phyloP scores from a whole-genome alignment of 2,888 invertebrate species.

The Chaitophorus viminalis region DNA sequence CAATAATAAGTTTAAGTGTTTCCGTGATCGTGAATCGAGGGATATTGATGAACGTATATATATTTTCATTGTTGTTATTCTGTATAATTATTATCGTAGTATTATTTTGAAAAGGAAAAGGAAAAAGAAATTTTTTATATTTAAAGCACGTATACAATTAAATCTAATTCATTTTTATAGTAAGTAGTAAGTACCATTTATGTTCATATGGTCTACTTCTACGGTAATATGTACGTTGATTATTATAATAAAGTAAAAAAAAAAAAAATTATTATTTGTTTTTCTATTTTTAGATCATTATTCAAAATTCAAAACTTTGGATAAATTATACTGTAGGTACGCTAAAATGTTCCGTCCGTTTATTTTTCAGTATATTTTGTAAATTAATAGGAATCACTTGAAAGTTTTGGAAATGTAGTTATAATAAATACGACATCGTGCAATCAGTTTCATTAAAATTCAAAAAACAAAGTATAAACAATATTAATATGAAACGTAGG shows the following conservation, averaged over 20 bases:
- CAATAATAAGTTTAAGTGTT: too few relatives aligned
- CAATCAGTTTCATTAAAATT: neutral
- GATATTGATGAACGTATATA: too few relatives aligned
- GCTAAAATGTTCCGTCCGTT: neutral
- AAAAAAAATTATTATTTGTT: neutral
- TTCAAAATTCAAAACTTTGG: neutral
- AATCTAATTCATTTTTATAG: neutral
- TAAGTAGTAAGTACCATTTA: too few relatives aligned
- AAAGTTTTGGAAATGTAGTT: neutral
- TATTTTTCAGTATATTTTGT: neutral
- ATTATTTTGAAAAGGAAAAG: too few relatives aligned
- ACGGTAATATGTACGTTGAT: neutral
- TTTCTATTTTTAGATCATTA: neutral
- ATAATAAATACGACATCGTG: neutral
- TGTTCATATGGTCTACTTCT: neutral
- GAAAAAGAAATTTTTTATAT: too few relatives aligned
- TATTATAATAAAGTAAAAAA: neutral
- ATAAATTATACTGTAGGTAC: neutral
- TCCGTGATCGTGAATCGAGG: too few relatives aligned
- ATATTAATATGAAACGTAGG: slow-evolving; percentile 1
- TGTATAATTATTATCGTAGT: too few relatives aligned
- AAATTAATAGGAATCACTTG: neutral
- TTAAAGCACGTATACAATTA: neutral
- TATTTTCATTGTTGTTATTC: too few relatives aligned
- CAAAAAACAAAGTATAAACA: neutral